A percentile compares a stretch with the other conserved stretches of the same genome.
These are phyloP conservation scores for Narcine bancroftii DNA, from an alignment of 2,113 vertebrate genomes.

Conservation along the genomic window DNA sequence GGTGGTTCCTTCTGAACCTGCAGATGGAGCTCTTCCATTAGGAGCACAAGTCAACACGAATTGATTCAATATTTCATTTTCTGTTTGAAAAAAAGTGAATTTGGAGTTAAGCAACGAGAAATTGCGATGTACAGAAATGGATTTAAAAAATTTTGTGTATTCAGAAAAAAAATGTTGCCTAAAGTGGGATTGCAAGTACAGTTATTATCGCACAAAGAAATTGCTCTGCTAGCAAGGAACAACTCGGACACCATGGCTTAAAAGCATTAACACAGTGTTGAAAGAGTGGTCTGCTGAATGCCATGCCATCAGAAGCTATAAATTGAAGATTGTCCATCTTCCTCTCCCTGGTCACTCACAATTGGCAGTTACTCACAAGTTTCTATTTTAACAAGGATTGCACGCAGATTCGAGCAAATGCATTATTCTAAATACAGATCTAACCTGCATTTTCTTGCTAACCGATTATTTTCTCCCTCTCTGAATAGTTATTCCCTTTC, in stretches of 20 bases:
- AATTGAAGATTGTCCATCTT: background rate
- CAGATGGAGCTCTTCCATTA: conserved; percentile 6
- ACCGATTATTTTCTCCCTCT: background rate
- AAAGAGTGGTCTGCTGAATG: background rate
- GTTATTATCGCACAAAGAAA: background rate
- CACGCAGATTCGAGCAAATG: background rate
- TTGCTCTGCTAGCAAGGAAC: background rate
- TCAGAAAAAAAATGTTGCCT: no score
- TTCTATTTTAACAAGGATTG: background rate
- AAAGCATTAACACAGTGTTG: background rate
- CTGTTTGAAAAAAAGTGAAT: background rate
- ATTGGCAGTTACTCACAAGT: background rate
- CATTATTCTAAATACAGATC: background rate
- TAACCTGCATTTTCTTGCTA: background rate
- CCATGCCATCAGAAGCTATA: background rate
- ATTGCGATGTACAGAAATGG: background rate
- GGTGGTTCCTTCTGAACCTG: background rate
- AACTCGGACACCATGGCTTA: background rate
- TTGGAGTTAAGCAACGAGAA: no score
- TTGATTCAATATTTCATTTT: background rate
- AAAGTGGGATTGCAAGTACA: background rate
- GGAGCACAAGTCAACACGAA: background rate
- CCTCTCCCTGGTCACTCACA: background rate
- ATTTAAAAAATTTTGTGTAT: no score
- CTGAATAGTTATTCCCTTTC: background rate